These are phyloP conservation scores for Nephila pilipes DNA, from an alignment of 1,140 invertebrate species.

Conservation along the genomic window DNA sequence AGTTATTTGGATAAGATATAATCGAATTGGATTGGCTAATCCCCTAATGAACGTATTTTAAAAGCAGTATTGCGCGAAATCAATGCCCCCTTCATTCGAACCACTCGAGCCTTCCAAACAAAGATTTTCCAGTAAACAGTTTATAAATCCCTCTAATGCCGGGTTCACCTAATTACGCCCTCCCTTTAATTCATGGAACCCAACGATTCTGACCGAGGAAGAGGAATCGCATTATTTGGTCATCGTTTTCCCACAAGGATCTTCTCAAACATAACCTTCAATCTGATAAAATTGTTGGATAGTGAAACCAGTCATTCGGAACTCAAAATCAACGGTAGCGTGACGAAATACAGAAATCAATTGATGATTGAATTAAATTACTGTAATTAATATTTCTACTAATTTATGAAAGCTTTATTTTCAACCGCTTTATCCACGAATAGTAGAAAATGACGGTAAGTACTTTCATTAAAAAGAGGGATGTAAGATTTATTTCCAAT, in stretches of 20 bases:
- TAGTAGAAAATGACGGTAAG: neutral
- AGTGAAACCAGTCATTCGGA: neutral
- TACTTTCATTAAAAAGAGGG: neutral
- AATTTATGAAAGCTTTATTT: slow-evolving; percentile 16
- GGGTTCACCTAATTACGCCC: slow-evolving; percentile 14
- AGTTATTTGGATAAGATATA: slow-evolving; percentile 36
- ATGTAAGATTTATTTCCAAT: neutral
- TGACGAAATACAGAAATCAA: neutral
- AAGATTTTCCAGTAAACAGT: slow-evolving; percentile 35
- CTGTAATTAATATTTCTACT: slow-evolving; percentile 21
- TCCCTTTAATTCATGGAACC: neutral
- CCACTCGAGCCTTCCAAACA: neutral
- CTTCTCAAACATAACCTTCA: neutral
- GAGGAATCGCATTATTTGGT: slow-evolving; percentile 34
- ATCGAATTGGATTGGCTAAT: neutral
- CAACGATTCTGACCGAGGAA: slow-evolving; percentile 2
- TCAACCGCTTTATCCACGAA: neutral
- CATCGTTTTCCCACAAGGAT: slow-evolving; percentile 23
- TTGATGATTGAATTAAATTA: neutral
- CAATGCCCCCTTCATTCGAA: neutral
- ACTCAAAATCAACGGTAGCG: neutral
- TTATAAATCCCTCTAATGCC: slow-evolving; percentile 31
- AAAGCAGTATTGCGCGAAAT: slow-evolving; percentile 15
- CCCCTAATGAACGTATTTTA: slow-evolving; percentile 27
- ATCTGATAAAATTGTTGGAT: neutral